phyloP scores from a whole-genome alignment of 92 coral and sea anemone genomes.

The Zoanthus sociatus region DNA sequence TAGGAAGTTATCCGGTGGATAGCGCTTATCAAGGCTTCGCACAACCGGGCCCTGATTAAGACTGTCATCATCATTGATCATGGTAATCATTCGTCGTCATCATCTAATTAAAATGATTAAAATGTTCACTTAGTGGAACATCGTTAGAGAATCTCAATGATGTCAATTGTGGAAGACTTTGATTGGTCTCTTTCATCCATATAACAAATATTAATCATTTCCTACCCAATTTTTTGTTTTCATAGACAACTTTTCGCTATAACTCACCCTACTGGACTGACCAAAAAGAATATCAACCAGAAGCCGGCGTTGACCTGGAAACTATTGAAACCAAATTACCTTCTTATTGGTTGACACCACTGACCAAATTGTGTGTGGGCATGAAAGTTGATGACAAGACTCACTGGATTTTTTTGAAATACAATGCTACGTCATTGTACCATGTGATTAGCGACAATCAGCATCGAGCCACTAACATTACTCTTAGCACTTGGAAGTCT shows the following conservation, averaged over 20 bases:
- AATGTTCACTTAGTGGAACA: too few relatives aligned
- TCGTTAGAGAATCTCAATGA: too few relatives aligned
- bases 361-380: conserved; percentile 14
- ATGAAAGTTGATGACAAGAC: neutral
- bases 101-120: too few relatives aligned
- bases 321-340: conserved; percentile 11
- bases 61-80: too few relatives aligned
- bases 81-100: too few relatives aligned
- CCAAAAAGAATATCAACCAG: neutral
- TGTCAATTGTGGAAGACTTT: neutral
- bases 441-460: conserved; percentile 11
- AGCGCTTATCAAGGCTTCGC: too few relatives aligned
- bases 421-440: conserved; percentile 19
- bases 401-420: neutral
- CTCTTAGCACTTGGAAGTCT: conserved; percentile 14
- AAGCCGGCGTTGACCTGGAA: neutral
- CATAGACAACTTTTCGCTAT: conserved; percentile 5
- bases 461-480: neutral
- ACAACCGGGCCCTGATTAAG: too few relatives aligned
- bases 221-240: neutral
- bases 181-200: neutral
- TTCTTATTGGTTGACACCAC: conserved; percentile 6
- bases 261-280: neutral
- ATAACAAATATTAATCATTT: neutral
- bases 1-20: too few relatives aligned